Conservation (phyloP, 2,797 vertebrate species). For the Pygocentrus nattereri region DNA sequence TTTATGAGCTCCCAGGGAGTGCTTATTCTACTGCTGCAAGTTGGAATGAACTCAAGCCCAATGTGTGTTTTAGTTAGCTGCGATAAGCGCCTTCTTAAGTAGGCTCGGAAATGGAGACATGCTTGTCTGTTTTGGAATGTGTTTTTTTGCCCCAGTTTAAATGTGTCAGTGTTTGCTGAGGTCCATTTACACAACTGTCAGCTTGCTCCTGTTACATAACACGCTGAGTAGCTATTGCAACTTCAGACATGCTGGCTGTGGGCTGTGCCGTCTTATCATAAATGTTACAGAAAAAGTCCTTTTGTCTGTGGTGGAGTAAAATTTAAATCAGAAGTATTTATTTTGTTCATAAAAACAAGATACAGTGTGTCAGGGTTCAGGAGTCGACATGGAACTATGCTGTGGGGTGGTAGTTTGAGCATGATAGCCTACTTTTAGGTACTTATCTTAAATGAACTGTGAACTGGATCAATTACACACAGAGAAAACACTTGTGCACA, state of each 20-base stretch:
- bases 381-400: no score
- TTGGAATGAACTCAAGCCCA: constrained; percentile 7
- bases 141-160: neutral
- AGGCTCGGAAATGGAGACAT: neutral
- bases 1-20: neutral
- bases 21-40: neutral
- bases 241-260: neutral
- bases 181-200: constrained; percentile 12
- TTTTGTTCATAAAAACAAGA: no score
- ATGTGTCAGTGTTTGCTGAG: neutral
- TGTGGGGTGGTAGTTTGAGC: no score
- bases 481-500: no score
- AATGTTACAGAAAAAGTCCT: neutral
- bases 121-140: constrained; percentile 10
- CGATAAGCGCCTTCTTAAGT: neutral
- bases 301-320: neutral
- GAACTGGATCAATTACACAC: no score
- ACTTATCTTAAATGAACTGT: no score
- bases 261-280: neutral
- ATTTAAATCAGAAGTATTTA: neutral
- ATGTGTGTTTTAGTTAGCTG: constrained; percentile 6
- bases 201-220: constrained; percentile 21
- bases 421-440: no score
- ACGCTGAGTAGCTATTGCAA: neutral
- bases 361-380: no score